These are phyloP conservation scores for Balanococcus diminutus DNA, from an alignment of 2,888 invertebrate genomes.

Conservation along the genomic window DNA sequence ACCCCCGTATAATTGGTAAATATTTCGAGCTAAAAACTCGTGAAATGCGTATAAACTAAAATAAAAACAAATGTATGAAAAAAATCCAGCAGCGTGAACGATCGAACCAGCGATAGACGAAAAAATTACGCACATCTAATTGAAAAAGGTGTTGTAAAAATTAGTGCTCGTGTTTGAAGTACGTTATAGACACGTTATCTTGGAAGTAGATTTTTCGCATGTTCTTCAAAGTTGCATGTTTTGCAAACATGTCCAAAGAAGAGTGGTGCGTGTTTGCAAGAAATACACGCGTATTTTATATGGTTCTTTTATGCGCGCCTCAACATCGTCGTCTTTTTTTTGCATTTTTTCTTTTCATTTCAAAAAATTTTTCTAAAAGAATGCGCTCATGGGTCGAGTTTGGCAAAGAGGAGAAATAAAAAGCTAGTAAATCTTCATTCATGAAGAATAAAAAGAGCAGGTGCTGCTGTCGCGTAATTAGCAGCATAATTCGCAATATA, in stretches of 20 bases:
- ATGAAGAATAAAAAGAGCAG: neutral
- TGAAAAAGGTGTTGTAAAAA: conserved; percentile 37
- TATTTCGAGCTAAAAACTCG: neutral
- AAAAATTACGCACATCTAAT: conserved; percentile 28
- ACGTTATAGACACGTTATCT: conserved; percentile 11
- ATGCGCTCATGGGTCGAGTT: neutral
- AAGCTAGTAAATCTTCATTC: neutral
- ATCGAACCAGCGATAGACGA: neutral
- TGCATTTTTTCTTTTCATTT: neutral
- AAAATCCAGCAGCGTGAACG: neutral
- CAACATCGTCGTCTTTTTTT: neutral
- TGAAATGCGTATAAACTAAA: neutral
- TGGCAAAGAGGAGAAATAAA: neutral
- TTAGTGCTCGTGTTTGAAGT: conserved; percentile 40
- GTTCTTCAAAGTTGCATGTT: conserved; percentile 32
- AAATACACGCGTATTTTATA: conserved; percentile 5
- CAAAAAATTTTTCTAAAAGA: neutral
- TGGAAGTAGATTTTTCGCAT: neutral
- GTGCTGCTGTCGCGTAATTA: neutral
- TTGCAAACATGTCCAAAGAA: neutral
- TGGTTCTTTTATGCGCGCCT: neutral
- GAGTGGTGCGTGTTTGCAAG: neutral
- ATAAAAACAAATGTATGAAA: neutral
- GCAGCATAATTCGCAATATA: conserved; percentile 7
- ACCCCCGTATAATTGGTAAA: too few relatives aligned